Evolutionary conservation across 2,888 invertebrate genomes (phyloP).

Genomic region (Drosophila atroscutellata): DNA sequence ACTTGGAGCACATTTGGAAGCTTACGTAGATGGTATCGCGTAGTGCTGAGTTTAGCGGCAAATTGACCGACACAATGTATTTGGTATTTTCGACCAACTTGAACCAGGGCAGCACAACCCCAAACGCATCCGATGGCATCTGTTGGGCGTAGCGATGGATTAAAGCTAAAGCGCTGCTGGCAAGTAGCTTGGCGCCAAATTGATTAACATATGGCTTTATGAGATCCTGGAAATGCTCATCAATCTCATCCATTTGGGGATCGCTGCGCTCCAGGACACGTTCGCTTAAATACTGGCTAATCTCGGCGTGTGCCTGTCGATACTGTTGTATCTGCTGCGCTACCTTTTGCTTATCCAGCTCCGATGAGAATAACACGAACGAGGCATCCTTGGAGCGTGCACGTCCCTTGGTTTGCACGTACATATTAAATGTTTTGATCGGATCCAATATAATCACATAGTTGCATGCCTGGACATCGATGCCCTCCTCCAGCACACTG

Average conservation of each 20-base stretch:
- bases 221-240: slow-evolving; percentile 86
- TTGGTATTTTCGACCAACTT: slow-evolving; percentile 65
- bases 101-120: slow-evolving; percentile 86
- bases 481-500: slow-evolving; percentile 95
- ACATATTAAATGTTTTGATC: slow-evolving; percentile 91
- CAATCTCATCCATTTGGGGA: slow-evolving; percentile 86
- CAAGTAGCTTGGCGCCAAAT: slow-evolving; percentile 73
- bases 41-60: slow-evolving; percentile 93
- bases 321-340: slow-evolving; percentile 85
- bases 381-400: slow-evolving; percentile 89
- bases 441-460: slow-evolving; percentile 91
- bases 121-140: slow-evolving; percentile 93
- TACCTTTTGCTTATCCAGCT: slow-evolving; percentile 75
- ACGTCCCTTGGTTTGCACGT: slow-evolving; percentile 95
- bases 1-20: slow-evolving; percentile 12
- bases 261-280: slow-evolving; percentile 86
- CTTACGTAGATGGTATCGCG: slow-evolving; percentile 89
- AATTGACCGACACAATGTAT: slow-evolving; percentile 85
- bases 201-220: slow-evolving; percentile 72
- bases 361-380: slow-evolving; percentile 87
- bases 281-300: slow-evolving; percentile 87
- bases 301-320: slow-evolving; percentile 86
- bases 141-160: slow-evolving; percentile 92
- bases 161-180: slow-evolving; percentile 83
- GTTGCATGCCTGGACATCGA: slow-evolving; percentile 93